Conservation (phyloP, 2,888 invertebrate species). For the Cecidostiba fungosa region DNA sequence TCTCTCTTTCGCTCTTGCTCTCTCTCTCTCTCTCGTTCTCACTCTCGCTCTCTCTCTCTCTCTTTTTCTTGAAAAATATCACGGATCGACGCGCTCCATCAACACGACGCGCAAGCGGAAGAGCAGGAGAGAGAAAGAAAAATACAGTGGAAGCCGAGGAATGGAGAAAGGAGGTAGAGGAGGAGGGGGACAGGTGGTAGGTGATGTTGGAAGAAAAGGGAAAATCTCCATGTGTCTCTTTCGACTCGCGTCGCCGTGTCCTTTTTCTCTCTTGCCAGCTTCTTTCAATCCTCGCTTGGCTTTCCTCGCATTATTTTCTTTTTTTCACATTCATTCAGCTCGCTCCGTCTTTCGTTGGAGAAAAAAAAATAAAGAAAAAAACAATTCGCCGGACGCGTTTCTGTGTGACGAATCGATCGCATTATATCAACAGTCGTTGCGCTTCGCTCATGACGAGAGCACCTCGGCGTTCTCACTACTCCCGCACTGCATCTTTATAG, state of each 20-base stretch:
- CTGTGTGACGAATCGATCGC: conserved; percentile 56
- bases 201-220: conserved; percentile 24
- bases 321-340: conserved; percentile 51
- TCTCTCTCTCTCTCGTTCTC: conserved; percentile 38
- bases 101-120: conserved; percentile 62
- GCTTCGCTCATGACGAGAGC: conserved; percentile 52
- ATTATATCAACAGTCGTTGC: conserved; percentile 58
- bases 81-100: conserved; percentile 63
- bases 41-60: conserved; percentile 33
- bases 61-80: conserved; percentile 65
- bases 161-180: background rate
- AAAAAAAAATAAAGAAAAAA: conserved; percentile 42
- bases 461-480: conserved; percentile 42
- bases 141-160: conserved; percentile 35
- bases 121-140: conserved; percentile 65
- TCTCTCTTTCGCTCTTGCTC: conserved; percentile 26
- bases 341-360: conserved; percentile 37
- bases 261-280: conserved; percentile 12
- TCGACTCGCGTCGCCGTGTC: conserved; percentile 47
- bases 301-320: conserved; percentile 35
- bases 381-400: conserved; percentile 51
- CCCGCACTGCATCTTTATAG: conserved; percentile 4
- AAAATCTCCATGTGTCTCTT: conserved; percentile 55
- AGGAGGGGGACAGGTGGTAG: conserved; percentile 1
- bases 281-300: conserved; percentile 22